Evolutionary conservation across 2,797 vertebrate species (phyloP).

Genomic region (Leptoclinus maculatus): DNA sequence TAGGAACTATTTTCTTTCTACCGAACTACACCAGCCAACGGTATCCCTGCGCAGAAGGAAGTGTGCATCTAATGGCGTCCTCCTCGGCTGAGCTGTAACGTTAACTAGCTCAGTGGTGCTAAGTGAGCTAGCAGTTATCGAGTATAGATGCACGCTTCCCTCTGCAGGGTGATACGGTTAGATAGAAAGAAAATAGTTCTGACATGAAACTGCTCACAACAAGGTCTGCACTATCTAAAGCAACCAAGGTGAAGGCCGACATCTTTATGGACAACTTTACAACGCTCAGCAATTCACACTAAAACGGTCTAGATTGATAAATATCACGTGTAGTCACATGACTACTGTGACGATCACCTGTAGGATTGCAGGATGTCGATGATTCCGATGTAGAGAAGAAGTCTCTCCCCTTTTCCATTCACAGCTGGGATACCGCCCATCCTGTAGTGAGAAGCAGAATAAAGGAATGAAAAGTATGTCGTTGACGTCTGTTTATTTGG

Average conservation of each 20-base stretch:
- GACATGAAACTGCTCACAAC: background rate
- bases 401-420: slow-evolving; percentile 93
- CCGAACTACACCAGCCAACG: background rate
- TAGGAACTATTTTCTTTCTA: background rate
- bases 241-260: no score
- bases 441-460: slow-evolving; percentile 72
- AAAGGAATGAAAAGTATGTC: background rate
- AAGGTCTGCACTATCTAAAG: no score
- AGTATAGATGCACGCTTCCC: background rate
- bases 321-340: background rate
- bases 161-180: background rate
- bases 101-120: background rate
- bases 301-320: background rate
- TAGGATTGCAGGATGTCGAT: slow-evolving; percentile 98
- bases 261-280: background rate
- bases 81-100: background rate
- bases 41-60: background rate
- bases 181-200: no score
- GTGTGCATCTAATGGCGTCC: background rate
- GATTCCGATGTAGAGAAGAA: slow-evolving; percentile 95
- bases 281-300: background rate
- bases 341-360: slow-evolving; percentile 82
- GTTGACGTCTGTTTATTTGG: background rate
- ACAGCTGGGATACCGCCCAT: slow-evolving; percentile 98
- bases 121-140: background rate